phyloP scores from a whole-genome alignment of 2,888 invertebrate species.

The Pristionchus maxplancki region DNA sequence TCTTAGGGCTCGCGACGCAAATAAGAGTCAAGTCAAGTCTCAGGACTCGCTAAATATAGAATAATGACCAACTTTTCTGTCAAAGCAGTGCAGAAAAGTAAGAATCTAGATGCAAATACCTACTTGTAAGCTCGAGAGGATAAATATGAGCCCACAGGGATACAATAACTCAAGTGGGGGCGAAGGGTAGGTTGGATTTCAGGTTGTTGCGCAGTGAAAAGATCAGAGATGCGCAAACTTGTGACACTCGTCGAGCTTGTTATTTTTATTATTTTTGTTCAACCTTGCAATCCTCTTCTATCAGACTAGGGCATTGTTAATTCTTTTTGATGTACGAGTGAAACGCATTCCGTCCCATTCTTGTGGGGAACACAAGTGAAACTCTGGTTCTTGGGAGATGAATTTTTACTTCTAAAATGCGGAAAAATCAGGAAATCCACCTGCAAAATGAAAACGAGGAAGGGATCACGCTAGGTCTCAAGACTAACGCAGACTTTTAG shows the following conservation, averaged over 20 bases:
- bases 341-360: not conserved
- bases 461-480: not conserved
- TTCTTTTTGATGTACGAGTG: too few relatives aligned
- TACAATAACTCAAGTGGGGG: slow-evolving; percentile 22
- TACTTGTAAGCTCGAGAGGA: not conserved
- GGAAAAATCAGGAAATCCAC: not conserved
- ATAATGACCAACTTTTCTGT: not conserved
- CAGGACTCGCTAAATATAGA: not conserved
- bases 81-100: too few relatives aligned
- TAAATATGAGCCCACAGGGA: not conserved
- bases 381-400: not conserved
- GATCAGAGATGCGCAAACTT: not conserved
- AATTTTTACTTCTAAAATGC: too few relatives aligned
- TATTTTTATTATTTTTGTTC: not conserved
- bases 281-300: not conserved
- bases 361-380: too few relatives aligned
- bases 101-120: too few relatives aligned
- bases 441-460: not conserved
- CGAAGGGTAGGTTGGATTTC: not conserved
- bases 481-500: too few relatives aligned
- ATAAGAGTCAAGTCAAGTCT: not conserved
- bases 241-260: not conserved
- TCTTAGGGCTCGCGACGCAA: not conserved
- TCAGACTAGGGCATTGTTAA: too few relatives aligned
- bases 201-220: not conserved